phyloP scores from a whole-genome alignment of 2,113 vertebrate genomes.

The Equus przewalskii region DNA sequence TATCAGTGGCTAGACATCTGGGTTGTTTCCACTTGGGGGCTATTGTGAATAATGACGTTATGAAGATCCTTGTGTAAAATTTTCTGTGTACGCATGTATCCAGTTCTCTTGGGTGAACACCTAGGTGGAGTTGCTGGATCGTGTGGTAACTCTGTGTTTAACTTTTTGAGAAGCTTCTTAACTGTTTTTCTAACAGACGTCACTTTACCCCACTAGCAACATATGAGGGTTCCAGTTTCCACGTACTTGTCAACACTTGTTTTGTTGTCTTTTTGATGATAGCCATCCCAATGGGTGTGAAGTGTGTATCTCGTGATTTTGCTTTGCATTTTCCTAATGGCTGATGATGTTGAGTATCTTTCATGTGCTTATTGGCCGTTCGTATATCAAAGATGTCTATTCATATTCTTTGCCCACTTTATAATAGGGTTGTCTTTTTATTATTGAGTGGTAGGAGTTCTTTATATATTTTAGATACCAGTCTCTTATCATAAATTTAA shows the following conservation, averaged over 20 bases:
- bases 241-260: fast-evolving
- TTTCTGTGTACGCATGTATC: background rate
- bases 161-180: background rate
- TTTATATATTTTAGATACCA: background rate
- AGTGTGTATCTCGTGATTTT: too few relatives aligned
- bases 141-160: background rate
- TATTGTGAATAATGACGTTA: background rate
- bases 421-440: background rate
- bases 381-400: background rate
- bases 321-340: background rate
- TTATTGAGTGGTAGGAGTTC: background rate
- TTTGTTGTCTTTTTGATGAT: background rate
- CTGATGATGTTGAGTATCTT: fast-evolving
- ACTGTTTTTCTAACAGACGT: background rate
- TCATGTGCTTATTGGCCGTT: background rate
- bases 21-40: background rate
- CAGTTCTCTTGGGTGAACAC: background rate
- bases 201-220: background rate
- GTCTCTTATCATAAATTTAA: background rate
- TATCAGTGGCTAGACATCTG: background rate
- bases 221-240: fast-evolving
- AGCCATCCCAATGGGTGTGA: background rate
- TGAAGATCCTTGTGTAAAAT: background rate
- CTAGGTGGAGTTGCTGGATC: background rate
- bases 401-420: background rate